phyloP scores from a whole-genome alignment of 2,797 vertebrate species.

The Lutra lutra region DNA sequence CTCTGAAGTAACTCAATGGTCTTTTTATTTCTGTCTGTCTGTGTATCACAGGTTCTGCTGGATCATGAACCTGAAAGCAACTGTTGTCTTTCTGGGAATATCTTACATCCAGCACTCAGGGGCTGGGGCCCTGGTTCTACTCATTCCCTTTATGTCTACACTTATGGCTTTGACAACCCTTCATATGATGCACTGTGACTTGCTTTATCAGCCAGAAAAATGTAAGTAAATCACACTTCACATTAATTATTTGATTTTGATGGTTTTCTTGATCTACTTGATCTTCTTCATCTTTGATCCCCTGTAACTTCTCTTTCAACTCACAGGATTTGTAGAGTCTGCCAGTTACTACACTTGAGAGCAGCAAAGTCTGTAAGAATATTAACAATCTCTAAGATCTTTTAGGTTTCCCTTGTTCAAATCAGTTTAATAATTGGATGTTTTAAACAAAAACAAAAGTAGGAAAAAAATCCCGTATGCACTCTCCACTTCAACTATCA shows the following conservation, averaged over 20 bases:
- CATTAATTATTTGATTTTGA: neutral
- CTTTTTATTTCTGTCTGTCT: slow-evolving; percentile 16
- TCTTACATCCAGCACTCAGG: slow-evolving; percentile 95
- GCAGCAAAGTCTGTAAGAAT: neutral
- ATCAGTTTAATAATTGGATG: neutral
- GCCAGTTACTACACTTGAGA: neutral
- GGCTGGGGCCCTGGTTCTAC: slow-evolving; percentile 92
- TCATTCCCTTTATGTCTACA: slow-evolving; percentile 93
- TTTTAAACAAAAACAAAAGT: slow-evolving; percentile 15
- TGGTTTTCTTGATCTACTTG: neutral
- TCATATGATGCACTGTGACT: slow-evolving; percentile 92
- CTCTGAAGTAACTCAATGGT: neutral
- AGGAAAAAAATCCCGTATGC: neutral
- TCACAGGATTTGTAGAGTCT: neutral
- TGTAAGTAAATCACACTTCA: slow-evolving; percentile 85
- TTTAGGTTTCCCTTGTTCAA: neutral
- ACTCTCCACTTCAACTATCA: neutral
- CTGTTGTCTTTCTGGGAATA: slow-evolving; percentile 94
- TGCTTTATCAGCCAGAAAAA: slow-evolving; percentile 93
- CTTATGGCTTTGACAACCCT: slow-evolving; percentile 92
- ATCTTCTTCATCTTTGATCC: neutral
- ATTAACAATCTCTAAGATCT: neutral
- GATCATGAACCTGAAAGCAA: slow-evolving; percentile 93
- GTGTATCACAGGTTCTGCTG: slow-evolving; percentile 92
- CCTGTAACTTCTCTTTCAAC: neutral